Conservation (phyloP, 2,113 vertebrate genomes). For the Scytalopus superciliaris region DNA sequence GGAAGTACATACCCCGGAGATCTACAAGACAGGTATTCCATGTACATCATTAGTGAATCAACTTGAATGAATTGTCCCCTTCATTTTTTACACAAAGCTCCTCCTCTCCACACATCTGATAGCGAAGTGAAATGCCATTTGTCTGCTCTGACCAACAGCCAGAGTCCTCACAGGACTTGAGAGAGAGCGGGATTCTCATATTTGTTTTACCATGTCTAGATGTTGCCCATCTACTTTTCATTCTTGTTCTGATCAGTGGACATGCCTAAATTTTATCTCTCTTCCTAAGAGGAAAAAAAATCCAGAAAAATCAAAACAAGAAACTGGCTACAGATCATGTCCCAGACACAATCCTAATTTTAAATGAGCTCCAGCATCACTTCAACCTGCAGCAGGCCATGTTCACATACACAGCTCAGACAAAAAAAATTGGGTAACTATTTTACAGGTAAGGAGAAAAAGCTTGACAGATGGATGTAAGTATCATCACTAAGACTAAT, state of each 20-base stretch:
- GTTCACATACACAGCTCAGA: accelerated
- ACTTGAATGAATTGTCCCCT: neutral
- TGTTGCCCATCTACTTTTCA: neutral
- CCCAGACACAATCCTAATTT: neutral
- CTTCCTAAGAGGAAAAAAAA: neutral
- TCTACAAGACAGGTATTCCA: neutral
- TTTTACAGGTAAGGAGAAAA: neutral
- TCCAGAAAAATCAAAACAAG: accelerated
- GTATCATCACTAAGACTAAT: neutral
- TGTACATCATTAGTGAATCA: neutral
- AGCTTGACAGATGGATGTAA: neutral
- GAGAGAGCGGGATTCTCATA: neutral
- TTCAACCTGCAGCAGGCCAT: neutral
- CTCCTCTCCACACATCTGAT: neutral
- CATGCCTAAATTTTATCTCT: neutral
- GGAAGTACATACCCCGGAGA: accelerated
- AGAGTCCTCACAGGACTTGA: neutral
- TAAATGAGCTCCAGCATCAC: neutral
- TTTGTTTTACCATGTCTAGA: neutral
- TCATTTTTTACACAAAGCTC: neutral
- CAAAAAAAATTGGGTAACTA: neutral
- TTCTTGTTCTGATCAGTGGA: neutral
- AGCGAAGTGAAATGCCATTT: neutral
- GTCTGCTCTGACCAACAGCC: neutral
- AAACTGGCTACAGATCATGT: neutral